phyloP scores from a whole-genome alignment of 2,113 vertebrate species.

The Struthio camelus region DNA sequence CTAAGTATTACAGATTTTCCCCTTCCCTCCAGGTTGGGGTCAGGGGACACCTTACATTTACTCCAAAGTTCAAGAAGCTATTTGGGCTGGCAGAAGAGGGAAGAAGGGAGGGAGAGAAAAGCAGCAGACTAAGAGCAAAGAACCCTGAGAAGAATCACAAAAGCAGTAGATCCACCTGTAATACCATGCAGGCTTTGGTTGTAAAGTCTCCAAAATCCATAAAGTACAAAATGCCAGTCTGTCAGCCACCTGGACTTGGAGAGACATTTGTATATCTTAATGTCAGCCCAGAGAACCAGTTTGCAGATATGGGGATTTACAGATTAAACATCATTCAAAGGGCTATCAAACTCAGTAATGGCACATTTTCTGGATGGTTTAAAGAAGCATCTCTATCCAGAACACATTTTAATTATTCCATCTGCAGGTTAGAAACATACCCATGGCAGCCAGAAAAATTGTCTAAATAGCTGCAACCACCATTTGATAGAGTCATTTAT shows the following conservation, averaged over 20 bases:
- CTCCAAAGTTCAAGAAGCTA: neutral
- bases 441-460: neutral
- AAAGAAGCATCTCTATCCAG: neutral
- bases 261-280: neutral
- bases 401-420: neutral
- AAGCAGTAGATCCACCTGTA: neutral
- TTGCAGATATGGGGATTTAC: neutral
- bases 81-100: neutral
- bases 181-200: neutral
- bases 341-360: neutral
- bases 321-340: neutral
- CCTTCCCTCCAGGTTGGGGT: neutral
- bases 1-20: neutral
- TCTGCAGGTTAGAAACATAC: neutral
- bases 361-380: neutral
- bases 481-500: neutral
- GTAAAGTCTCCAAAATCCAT: neutral
- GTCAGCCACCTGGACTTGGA: neutral
- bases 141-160: neutral
- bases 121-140: neutral
- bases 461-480: neutral
- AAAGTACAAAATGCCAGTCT: neutral
- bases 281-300: neutral
- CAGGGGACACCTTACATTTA: neutral
- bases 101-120: neutral